These are phyloP conservation scores for Pyrgus malvae DNA, from an alignment of 2,888 invertebrate species.

Conservation along the genomic window DNA sequence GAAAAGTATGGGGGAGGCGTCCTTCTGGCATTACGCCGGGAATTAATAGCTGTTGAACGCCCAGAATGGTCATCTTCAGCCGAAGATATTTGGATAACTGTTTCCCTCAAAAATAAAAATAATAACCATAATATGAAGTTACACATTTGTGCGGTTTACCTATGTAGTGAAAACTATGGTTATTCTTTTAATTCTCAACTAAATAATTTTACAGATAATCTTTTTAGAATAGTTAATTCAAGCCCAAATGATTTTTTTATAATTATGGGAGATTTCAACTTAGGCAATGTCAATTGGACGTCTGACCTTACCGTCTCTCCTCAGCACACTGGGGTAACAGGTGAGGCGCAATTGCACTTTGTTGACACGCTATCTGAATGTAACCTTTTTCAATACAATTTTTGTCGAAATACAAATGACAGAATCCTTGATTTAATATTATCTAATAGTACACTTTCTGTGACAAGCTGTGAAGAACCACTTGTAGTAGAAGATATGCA, in stretches of 20 bases:
- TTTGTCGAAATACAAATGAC: too few species aligned
- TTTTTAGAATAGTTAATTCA: too few species aligned
- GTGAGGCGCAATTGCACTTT: not conserved
- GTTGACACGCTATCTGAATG: not conserved
- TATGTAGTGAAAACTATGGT: too few species aligned
- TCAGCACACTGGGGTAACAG: not conserved
- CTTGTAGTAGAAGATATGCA: too few species aligned
- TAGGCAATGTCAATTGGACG: not conserved
- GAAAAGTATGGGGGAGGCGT: not conserved
- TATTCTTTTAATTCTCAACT: too few species aligned
- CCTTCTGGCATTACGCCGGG: not conserved
- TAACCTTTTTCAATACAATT: too few species aligned
- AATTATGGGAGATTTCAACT: not conserved
- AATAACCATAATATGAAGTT: not conserved
- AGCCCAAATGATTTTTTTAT: not conserved
- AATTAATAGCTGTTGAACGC: not conserved
- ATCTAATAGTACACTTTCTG: too few species aligned
- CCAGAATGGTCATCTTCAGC: not conserved
- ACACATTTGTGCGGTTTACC: not conserved
- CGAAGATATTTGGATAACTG: not conserved
- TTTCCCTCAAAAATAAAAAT: not conserved
- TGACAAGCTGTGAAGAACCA: too few species aligned
- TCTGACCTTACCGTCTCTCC: not conserved
- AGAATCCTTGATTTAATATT: too few species aligned
- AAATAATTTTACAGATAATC: too few species aligned